Base-by-base conservation (phyloP, 2,888 invertebrate genomes). In the Nemoura dubitans region DNA sequence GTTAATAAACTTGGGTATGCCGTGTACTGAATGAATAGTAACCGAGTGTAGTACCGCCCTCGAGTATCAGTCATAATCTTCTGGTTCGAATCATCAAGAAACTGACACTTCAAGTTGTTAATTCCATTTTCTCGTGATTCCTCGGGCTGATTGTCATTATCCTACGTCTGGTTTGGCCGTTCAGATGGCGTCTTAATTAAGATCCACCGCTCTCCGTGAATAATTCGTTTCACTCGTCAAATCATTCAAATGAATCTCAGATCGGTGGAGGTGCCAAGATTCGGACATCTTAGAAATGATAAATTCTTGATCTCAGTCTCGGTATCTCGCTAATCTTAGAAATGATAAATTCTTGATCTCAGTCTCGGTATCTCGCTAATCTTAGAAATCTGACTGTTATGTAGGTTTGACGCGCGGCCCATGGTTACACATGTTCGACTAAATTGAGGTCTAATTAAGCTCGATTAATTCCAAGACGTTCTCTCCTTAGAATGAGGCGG, bases 401-500 rank as follows among this genome's bases (percentile, higher is more conserved):
- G 59, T 16, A 59, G 59, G 59, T 59, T 59, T 59, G 59, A 59
- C 59, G 14, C 59, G 10, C 2, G 21, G 14, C 36, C 59, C n/a
- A n/a, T n/a, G n/a, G n/a, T n/a, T 59, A 59, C 59, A 59, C 59
- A 59, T 59, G 59, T 59, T 78, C 25, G 2, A 27, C 7, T 78
- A 78, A 78, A 78, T 78, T 43, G 83, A 76, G 85, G 27, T 77
- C 76, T 76, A 82, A 85, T 87, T 87, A 87, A 76, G 76, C 59
- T 81, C 42, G 29, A 59, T 87, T 85, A 87, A n/a, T 83, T 82
- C 27, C 26, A 83, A 83, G 87, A 87, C 87, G 87, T 82, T 76
- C 78, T 78, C 10, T 78, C 27, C 78, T 78, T 7, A 2, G n/a
- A 21, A 21, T 3, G 76, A 78, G 26, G 78, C 1, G 27, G 59